phyloP scores from a whole-genome alignment of 2,113 vertebrate genomes.

The Penelope pileata region DNA sequence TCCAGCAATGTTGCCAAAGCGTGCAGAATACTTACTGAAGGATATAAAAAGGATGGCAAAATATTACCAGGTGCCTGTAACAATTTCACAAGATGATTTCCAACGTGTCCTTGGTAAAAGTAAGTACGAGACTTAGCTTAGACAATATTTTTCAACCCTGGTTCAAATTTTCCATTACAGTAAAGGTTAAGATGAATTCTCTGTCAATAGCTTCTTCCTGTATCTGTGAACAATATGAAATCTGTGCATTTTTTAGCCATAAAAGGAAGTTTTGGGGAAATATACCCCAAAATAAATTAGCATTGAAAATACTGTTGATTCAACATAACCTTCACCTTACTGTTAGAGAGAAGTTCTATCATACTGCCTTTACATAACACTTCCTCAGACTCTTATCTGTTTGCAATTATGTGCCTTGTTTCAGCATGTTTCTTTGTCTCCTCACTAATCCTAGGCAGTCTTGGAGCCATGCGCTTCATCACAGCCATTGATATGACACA shows the following conservation, averaged over 20 bases:
- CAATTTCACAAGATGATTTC: constrained; percentile 45
- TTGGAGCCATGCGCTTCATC: constrained; percentile 55
- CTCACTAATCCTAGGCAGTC: not conserved
- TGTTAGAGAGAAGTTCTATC: not conserved
- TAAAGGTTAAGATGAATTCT: not conserved
- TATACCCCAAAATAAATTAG: not conserved
- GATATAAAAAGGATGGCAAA: constrained; percentile 77
- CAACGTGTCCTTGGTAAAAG: constrained; percentile 81
- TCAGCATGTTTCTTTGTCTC: constrained; percentile 1
- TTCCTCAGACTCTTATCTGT: not conserved
- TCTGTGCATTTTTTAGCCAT: not conserved
- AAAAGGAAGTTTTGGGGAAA: not conserved
- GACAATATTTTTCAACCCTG: not conserved
- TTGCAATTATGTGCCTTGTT: not conserved
- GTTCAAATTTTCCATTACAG: not conserved
- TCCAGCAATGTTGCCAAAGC: constrained; percentile 82
- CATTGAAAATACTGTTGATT: not conserved
- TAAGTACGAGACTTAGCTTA: constrained; percentile 41
- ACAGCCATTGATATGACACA: constrained; percentile 43
- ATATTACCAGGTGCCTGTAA: constrained; percentile 82
- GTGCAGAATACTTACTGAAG: constrained; percentile 76
- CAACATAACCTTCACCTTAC: not conserved
- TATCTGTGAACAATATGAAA: not conserved
- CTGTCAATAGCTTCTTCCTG: not conserved
- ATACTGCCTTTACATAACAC: not conserved